phyloP scores from a whole-genome alignment of 2,888 invertebrate species.

The Megalurothrips usitatus region DNA sequence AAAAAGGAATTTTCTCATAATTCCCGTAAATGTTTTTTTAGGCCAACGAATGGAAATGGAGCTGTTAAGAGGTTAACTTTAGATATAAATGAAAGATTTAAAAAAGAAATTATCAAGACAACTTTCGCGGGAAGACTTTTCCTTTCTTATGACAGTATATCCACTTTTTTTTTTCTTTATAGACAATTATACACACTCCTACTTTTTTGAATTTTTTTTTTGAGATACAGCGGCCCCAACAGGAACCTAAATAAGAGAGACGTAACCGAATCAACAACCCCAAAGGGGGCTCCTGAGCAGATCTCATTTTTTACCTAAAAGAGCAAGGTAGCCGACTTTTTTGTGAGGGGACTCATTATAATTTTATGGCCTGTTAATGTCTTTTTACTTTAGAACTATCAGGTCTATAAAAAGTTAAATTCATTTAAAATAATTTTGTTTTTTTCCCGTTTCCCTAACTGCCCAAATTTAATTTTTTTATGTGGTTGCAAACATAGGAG shows the following conservation, averaged over 20 bases:
- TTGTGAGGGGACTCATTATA: background rate
- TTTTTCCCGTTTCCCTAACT: background rate
- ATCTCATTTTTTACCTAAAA: slow-evolving; percentile 84
- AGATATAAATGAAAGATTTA: slow-evolving; percentile 93
- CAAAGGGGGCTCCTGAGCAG: slow-evolving; percentile 95
- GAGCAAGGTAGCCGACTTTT: slow-evolving; percentile 41
- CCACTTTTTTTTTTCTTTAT: background rate
- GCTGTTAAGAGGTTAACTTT: slow-evolving; percentile 69
- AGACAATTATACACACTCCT: background rate
- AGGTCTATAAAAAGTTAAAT: no score
- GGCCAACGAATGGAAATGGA: slow-evolving; percentile 53
- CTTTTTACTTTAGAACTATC: background rate
- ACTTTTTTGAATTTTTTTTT: slow-evolving; percentile 15
- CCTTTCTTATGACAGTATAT: background rate
- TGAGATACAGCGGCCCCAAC: slow-evolving; percentile 34
- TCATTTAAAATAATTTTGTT: no score
- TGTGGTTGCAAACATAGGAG: no score
- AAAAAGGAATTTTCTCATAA: background rate
- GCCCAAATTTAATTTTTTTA: no score
- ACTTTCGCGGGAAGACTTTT: background rate
- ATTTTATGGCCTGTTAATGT: background rate
- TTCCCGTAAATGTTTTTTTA: slow-evolving; percentile 38
- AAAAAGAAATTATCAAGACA: slow-evolving; percentile 82
- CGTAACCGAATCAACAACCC: slow-evolving; percentile 81
- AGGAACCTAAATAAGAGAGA: slow-evolving; percentile 67